These are phyloP conservation scores for Odontomachus brunneus DNA, from an alignment of 1,140 invertebrate species.

Conservation along the genomic window DNA sequence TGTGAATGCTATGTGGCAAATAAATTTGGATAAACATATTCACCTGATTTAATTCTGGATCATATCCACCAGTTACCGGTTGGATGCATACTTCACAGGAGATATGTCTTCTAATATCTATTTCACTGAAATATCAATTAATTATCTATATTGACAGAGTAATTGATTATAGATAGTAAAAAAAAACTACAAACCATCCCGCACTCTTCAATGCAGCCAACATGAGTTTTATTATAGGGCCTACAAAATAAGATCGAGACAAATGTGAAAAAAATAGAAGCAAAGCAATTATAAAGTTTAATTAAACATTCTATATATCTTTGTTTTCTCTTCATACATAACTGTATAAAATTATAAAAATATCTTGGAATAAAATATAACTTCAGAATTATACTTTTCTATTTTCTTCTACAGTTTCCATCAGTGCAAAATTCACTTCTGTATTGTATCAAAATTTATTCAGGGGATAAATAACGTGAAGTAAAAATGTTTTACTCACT, in stretches of 20 bases:
- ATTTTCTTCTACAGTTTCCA: background rate
- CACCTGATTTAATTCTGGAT: constrained; percentile 93
- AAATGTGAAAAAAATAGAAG: background rate
- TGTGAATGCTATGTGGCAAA: background rate
- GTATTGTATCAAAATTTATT: no score
- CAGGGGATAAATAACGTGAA: background rate
- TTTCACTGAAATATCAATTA: constrained; percentile 86
- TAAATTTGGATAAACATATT: constrained; percentile 9
- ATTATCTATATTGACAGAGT: constrained; percentile 39
- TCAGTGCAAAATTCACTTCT: no score
- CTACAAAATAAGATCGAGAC: constrained; percentile 80
- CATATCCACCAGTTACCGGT: constrained; percentile 95
- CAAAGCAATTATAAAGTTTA: constrained; percentile 13
- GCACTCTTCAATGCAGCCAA: constrained; percentile 93
- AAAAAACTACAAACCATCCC: constrained; percentile 89
- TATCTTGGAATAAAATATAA: background rate
- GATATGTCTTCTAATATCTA: constrained; percentile 95
- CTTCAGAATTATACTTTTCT: background rate
- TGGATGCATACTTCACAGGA: constrained; percentile 95
- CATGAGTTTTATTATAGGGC: constrained; percentile 94
- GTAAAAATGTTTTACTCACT: constrained; percentile 86
- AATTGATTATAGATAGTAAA: constrained; percentile 54
- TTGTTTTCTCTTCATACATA: background rate
- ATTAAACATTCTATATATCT: background rate
- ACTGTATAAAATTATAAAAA: background rate